These are phyloP conservation scores for Aulostomus chinensis DNA, from an alignment of 2,797 vertebrate species.

Conservation along the genomic window DNA sequence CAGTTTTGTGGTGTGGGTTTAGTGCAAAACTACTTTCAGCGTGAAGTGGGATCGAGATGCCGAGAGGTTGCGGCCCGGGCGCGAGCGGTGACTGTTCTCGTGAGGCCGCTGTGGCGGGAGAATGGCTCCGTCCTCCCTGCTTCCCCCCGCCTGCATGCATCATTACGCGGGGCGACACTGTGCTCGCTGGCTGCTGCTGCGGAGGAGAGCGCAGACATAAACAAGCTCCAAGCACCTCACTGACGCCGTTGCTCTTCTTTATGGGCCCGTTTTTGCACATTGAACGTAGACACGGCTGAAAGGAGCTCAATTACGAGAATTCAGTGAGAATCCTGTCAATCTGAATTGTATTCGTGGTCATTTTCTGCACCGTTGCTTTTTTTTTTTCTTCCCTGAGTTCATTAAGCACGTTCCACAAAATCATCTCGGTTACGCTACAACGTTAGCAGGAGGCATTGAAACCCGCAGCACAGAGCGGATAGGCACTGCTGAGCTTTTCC, in stretches of 20 bases:
- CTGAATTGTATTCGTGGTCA: conserved; percentile 14
- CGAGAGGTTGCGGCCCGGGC: not conserved
- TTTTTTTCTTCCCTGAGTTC: no score
- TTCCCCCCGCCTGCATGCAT: conserved; percentile 50
- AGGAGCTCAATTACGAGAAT: conserved; percentile 42
- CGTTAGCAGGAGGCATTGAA: no score
- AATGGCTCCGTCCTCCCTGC: conserved; percentile 20
- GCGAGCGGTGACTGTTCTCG: conserved; percentile 1
- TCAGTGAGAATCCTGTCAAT: conserved; percentile 28
- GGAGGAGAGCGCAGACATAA: conserved; percentile 43
- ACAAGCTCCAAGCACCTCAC: conserved; percentile 61
- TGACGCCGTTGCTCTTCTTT: conserved; percentile 66
- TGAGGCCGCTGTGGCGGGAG: not conserved
- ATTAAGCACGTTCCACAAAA: no score
- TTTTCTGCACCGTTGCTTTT: conserved; percentile 43
- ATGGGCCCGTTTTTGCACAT: conserved; percentile 55
- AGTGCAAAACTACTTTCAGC: no score
- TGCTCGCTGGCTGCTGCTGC: conserved; percentile 36
- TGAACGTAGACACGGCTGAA: conserved; percentile 52
- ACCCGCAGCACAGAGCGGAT: no score
- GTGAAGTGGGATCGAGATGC: conserved; percentile 2
- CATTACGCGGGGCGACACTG: conserved; percentile 67
- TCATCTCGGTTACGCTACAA: no score
- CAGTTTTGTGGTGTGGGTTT: no score
- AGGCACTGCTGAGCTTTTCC: no score